Evolutionary conservation across 2,113 vertebrate genomes (phyloP), one percentile per base, ranked within the genome.

Genomic region (Aptenodytes patagonicus): DNA sequence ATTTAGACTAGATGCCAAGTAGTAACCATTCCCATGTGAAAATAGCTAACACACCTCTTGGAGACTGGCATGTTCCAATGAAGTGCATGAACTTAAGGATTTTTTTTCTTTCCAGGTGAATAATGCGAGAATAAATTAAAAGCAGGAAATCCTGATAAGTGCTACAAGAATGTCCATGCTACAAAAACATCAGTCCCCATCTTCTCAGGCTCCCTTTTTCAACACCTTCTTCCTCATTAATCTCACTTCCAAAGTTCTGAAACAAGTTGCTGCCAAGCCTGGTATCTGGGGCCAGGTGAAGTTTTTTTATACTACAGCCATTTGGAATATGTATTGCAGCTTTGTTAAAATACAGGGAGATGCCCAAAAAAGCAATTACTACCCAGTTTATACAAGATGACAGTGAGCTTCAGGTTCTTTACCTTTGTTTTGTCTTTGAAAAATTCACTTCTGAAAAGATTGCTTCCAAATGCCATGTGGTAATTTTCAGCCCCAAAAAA

Each of bases 1-100:
- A 87, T 93, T 78, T 57, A 90, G 85, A 93, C 68, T 16, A 60
- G 40, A 69, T 92, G 85, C 85, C 97, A 96, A 82, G 73, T 20
- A 76, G 72, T 92, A 97, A 97, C 92, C 54, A 54, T 89, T 94
- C 84, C 89, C 96, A 95, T 64, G 87, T 95, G 91, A 95, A 94
- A 96, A 87, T 2, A 75, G 62, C 86, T 87, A 93, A 81, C 47
- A 21, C 25, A 58, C 83, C 91, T 88, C 51, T 65, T 86, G 47
- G 84, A 96, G 71, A 83, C 36, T 7, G 2, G 14, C 34, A 46
- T 55, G 44, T 87, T 96, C 94, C 94, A 95, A 32, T 31, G 64
- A 85, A 96, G 51, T 89, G 38, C 73, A 44, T 58, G 72, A 95
- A 83, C 36, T 77, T 34, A 1, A 44, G 31, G 58, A 13, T 4